Percentiles rank a stretch among this genome's conserved stretches.
phyloP scores from a whole-genome alignment of 2,113 vertebrate genomes.

The Furnarius figulus region DNA sequence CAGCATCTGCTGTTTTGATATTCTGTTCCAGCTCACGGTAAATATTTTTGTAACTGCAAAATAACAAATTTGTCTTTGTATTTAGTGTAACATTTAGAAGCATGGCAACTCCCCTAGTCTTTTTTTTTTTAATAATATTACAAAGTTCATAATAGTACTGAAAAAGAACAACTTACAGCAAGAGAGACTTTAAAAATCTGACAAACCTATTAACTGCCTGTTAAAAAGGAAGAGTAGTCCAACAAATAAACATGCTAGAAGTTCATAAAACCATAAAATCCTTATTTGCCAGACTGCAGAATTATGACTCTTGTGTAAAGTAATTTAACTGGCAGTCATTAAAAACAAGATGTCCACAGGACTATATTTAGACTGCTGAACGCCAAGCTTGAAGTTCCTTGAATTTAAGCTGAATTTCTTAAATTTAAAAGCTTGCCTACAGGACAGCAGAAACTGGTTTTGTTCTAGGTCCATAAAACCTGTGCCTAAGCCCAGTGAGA shows the following conservation, averaged over 20 bases:
- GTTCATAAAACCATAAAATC: background rate
- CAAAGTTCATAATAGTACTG: background rate
- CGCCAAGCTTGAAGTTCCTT: background rate
- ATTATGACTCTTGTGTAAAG: background rate
- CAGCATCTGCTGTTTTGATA: slow-evolving; percentile 83
- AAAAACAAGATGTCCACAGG: background rate
- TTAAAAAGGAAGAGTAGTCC: background rate
- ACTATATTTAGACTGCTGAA: background rate
- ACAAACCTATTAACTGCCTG: background rate
- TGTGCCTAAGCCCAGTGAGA: background rate
- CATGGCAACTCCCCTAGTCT: background rate
- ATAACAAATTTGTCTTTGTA: background rate
- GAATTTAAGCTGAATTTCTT: background rate
- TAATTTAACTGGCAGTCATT: background rate
- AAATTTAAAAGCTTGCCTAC: background rate
- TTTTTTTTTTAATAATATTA: background rate
- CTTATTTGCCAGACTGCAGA: background rate
- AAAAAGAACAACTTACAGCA: background rate
- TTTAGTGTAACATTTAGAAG: background rate
- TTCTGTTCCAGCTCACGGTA: slow-evolving; percentile 91
- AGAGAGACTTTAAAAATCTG: background rate
- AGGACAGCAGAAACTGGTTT: background rate
- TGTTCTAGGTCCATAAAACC: background rate
- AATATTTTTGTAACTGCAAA: slow-evolving; percentile 85
- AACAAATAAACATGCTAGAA: background rate